Base-by-base conservation (phyloP, 2,113 vertebrate species). In the Chamaetylas fuelleborni region DNA sequence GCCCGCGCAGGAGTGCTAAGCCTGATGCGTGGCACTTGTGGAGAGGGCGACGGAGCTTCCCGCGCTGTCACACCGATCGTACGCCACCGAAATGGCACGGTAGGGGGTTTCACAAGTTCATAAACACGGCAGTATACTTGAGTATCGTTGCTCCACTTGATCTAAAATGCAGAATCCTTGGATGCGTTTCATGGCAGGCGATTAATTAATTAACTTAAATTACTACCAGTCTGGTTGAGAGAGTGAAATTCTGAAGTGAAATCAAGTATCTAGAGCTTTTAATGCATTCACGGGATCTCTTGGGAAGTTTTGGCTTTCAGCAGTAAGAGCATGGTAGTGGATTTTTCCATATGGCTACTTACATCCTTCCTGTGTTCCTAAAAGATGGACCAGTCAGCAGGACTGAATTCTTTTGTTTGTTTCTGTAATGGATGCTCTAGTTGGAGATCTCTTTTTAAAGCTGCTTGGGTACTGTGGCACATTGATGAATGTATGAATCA, bases 271-370 rank as follows among this genome's bases (percentile, higher is more conserved):
- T 58, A 11, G 42, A 47, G 38, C 56, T 91, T 88, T 51, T 78
- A 88, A 84, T 74, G 91, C 64, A 10, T 88, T 91, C 65, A 12
- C 6, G 2, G 48, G 4, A 8, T 73, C 91, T 91, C 96, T 67
- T 43, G 91, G 92, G 94, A 96, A 71, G 88, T 80, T 50, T 97
- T 84, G 64, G 56, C 51, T 96, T 96, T 95, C 94, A 83, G 72
- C 47, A 34, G 60, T 74, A 64, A 56, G 70, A 86, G 23, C 20
- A 31, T 2, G 36, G 60, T n/a, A 78, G 62, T 81, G 28, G 86
- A 64, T 92, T 94, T 97, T 95, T 93, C 94, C 92, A 91, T 94
- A 88, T 91, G 94, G 83, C 43, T 19, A 5, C 2, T 0, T 65
- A 43, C 2, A 81, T 25, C 19, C 60, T 88, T 90, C 51, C 80